Percentiles rank a stretch among this genome's conserved stretches.
Conservation (phyloP, 2,113 vertebrate species). For the Sapayoa aenigma region DNA sequence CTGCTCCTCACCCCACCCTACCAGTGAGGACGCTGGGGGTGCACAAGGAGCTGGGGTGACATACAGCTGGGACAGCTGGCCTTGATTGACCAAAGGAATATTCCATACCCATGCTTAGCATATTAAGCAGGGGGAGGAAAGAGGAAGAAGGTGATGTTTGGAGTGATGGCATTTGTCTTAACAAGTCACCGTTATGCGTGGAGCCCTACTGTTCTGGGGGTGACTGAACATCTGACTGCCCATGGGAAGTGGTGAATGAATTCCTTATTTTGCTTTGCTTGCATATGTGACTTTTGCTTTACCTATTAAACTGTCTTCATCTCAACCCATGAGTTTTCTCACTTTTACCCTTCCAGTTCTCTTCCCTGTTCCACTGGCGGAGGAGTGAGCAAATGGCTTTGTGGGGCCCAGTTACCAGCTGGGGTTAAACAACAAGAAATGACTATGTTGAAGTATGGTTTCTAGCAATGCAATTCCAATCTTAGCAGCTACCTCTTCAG, state of each 20-base stretch:
- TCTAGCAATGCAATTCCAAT: neutral
- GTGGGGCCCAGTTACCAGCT: neutral
- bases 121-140: neutral
- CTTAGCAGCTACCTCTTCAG: neutral
- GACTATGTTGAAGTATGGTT: neutral
- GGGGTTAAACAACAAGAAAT: neutral
- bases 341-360: neutral
- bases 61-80: neutral
- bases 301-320: neutral
- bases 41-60: neutral
- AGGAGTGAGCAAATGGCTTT: neutral
- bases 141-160: neutral
- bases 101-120: neutral
- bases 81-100: neutral
- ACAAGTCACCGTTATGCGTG: neutral
- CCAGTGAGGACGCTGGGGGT: neutral
- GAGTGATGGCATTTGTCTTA: neutral
- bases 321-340: neutral
- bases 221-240: neutral
- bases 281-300: neutral
- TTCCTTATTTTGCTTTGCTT: neutral
- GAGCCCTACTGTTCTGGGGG: neutral
- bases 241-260: neutral
- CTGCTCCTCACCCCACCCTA: neutral
- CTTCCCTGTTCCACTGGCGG: neutral